Conservation (phyloP, 2,797 vertebrate genomes). For the Epinephelus awoara region DNA sequence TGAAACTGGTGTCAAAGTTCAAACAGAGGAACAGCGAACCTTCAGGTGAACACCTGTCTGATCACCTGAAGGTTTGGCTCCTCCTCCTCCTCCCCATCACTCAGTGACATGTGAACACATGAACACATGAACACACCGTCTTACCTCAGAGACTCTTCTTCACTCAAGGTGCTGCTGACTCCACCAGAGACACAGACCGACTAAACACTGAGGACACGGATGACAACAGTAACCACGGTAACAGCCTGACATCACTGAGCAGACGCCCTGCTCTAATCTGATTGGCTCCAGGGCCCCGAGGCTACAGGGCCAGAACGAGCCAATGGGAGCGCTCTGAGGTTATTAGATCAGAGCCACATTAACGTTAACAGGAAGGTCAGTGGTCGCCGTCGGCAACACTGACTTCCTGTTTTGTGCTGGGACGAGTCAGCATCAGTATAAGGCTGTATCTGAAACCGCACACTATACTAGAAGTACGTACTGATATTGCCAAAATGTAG, state of each 20-base stretch:
- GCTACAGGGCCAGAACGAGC: constrained; percentile 25
- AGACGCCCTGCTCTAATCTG: constrained; percentile 56
- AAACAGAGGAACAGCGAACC: too few species aligned
- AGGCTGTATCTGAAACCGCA: too few species aligned
- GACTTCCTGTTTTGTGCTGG: background rate
- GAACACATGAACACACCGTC: background rate
- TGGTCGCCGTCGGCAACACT: constrained; percentile 11
- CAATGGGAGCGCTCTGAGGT: constrained; percentile 19
- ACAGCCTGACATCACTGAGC: constrained; percentile 39
- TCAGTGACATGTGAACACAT: background rate
- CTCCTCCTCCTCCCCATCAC: too few species aligned
- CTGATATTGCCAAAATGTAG: too few species aligned
- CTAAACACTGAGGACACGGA: background rate
- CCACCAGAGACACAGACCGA: background rate
- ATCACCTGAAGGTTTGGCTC: too few species aligned
- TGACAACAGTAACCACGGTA: background rate
- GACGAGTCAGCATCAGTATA: background rate
- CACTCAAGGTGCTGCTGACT: background rate
- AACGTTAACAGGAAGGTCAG: constrained; percentile 35
- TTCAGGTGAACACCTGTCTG: too few species aligned
- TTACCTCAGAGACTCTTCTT: constrained; percentile 5
- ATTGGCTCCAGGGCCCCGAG: constrained; percentile 68
- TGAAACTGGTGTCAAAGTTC: too few species aligned
- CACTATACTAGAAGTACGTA: too few species aligned
- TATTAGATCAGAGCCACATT: constrained; percentile 56